phyloP scores from a whole-genome alignment of 2,888 invertebrate genomes.

The Chaitophorus viminalis region DNA sequence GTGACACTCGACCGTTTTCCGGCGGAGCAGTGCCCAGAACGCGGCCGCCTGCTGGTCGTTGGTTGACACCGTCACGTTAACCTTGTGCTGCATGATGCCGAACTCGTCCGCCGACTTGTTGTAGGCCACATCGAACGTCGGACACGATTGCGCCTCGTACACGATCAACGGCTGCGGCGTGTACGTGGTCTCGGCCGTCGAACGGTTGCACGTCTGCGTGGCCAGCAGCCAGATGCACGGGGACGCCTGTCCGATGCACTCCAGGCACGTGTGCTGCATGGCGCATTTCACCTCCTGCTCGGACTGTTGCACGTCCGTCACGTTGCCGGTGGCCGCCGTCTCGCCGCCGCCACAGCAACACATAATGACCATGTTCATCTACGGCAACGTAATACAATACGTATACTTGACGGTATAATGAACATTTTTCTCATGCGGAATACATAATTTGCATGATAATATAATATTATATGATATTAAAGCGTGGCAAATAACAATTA shows the following conservation, averaged over 20 bases:
- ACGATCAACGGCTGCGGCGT: not conserved
- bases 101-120: not conserved
- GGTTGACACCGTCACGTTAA: not conserved
- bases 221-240: slow-evolving; percentile 26
- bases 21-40: not conserved
- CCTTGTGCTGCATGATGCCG: not conserved
- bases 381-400: too few species aligned
- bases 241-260: not conserved
- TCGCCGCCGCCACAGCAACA: not conserved
- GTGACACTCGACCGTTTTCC: not conserved
- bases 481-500: too few species aligned
- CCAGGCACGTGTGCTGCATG: not conserved
- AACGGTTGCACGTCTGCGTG: not conserved
- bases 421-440: too few species aligned
- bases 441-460: too few species aligned
- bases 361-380: too few species aligned
- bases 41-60: not conserved
- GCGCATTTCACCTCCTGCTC: not conserved
- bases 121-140: not conserved
- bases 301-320: not conserved
- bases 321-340: not conserved
- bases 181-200: not conserved
- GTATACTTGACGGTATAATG: too few species aligned
- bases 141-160: not conserved
- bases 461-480: too few species aligned